Evolutionary conservation across 2,113 vertebrate species (phyloP), one percentile per base, ranked within the genome.

Genomic region (Suncus etruscus): DNA sequence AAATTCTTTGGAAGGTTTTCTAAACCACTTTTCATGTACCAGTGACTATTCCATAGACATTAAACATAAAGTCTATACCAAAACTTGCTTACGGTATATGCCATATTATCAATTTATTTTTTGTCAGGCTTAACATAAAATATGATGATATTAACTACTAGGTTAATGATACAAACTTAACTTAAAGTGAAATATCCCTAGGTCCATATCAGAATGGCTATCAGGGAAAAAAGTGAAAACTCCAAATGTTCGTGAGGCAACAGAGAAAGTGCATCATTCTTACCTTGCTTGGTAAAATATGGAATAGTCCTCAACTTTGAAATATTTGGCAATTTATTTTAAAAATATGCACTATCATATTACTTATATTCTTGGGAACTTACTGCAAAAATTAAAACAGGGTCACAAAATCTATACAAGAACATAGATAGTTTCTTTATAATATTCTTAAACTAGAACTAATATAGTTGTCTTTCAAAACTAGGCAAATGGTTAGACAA

Each of bases 151-250:
- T 69, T 83, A 86, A 32, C 12, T 32, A 82, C 31, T 25, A 91
- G 65, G 24, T 7, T 83, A 86, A 83, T 54, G 54, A 54, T 61
- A 3, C 50, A 93, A 86, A 79, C 51, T 79, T 83, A 84, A 80
- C 84, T 24, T 39, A 29, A 58, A 90, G 50, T 8, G n/a, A 91
- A 3, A 50, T 83, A 75, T 48, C 83, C 5, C 45, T 80, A 58
- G 48, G 83, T 9, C 51, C 10, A 45, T 45, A 77, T 77, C 18
- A 24, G 29, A 87, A 73, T 77, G 45, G 68, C n/a, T 92, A 76
- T 89, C 72, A 77, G 61, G 82, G 90, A 86, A 86, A 68, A 15
- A 72, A 39, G 87, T 82, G 58, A 65, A 18, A 83, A 84, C 5
- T 63, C 8, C 45, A 88, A 54, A 82, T 93, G 24, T 48, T 65